Percentiles rank a stretch among this genome's conserved stretches.
Conservation (phyloP, 1,140 invertebrate genomes). For the Gonioctena quinquepunctata region DNA sequence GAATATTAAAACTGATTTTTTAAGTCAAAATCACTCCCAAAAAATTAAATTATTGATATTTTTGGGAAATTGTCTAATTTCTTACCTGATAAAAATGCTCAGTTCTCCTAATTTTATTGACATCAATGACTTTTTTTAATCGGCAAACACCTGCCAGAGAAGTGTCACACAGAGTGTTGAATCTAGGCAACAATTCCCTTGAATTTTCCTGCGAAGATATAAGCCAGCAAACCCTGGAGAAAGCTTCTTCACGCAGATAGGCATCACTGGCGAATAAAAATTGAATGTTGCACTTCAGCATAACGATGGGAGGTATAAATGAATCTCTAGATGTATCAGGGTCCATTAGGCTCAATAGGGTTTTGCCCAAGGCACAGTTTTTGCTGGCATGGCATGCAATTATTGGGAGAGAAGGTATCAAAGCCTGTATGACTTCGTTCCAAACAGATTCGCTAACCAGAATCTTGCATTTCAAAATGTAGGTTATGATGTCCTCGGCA, state of each 20-base stretch:
- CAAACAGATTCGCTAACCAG: conserved; percentile 64
- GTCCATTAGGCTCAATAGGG: conserved; percentile 65
- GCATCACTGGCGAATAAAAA: conserved; percentile 56
- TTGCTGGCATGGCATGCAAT: conserved; percentile 57
- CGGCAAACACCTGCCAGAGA: conserved; percentile 55
- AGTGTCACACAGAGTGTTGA: conserved; percentile 57
- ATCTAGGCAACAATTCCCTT: conserved; percentile 54
- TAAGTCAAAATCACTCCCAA: too few species aligned
- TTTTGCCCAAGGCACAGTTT: conserved; percentile 58
- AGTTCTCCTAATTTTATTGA: conserved; percentile 40
- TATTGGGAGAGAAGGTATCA: conserved; percentile 62
- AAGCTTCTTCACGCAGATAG: conserved; percentile 58
- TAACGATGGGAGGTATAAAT: conserved; percentile 19
- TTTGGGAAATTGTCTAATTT: background rate
- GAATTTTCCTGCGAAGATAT: conserved; percentile 56
- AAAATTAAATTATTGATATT: background rate
- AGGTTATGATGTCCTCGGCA: conserved; percentile 64
- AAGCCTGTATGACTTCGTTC: conserved; percentile 60
- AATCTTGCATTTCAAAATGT: conserved; percentile 64
- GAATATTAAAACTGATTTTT: too few species aligned
- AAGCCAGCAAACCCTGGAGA: conserved; percentile 59
- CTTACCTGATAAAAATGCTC: conserved; percentile 52
- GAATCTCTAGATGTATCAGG: conserved; percentile 55
- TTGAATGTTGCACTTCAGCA: conserved; percentile 58
- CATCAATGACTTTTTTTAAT: conserved; percentile 47